These are phyloP conservation scores for Drosophila mayri DNA, from an alignment of 1,140 invertebrate species.

Conservation along the genomic window DNA sequence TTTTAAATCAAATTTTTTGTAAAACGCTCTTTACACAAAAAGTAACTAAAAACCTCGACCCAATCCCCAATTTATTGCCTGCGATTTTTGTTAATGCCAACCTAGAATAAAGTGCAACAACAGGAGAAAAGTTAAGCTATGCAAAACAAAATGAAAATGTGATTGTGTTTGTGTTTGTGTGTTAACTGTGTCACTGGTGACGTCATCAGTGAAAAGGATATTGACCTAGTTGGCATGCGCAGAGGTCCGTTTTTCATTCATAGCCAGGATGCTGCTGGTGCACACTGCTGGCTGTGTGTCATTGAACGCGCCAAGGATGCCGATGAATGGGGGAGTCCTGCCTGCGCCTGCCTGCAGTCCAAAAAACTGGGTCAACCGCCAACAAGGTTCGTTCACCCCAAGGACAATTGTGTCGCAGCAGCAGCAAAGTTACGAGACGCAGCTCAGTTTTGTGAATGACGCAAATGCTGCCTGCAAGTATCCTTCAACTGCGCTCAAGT, in stretches of 20 bases:
- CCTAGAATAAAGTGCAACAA: conserved; percentile 48
- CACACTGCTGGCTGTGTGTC: conserved; percentile 21
- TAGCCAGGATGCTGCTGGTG: conserved; percentile 33
- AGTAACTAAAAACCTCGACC: conserved; percentile 9
- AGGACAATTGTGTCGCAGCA: conserved; percentile 71
- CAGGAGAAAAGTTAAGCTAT: conserved; percentile 33
- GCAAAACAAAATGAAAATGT: background rate
- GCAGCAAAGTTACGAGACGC: conserved; percentile 39
- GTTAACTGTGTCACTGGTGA: conserved; percentile 74
- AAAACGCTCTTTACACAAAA: conserved; percentile 54
- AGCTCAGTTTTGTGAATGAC: conserved; percentile 59
- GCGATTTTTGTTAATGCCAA: conserved; percentile 69
- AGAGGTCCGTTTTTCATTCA: conserved; percentile 67
- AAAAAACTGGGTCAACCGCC: conserved; percentile 67
- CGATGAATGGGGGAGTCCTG: conserved; percentile 56
- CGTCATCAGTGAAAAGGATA: conserved; percentile 64
- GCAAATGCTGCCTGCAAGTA: conserved; percentile 57
- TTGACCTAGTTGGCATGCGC: conserved; percentile 79
- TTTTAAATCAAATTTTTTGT: conserved; percentile 76
- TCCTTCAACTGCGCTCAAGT: conserved; percentile 47
- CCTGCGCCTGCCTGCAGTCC: conserved; percentile 20
- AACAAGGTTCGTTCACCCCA: conserved; percentile 65
- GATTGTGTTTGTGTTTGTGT: conserved; percentile 4
- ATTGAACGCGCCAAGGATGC: conserved; percentile 60
- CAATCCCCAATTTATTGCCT: conserved; percentile 45